phyloP scores from a whole-genome alignment of 2,888 invertebrate genomes.

The Serripes groenlandicus region DNA sequence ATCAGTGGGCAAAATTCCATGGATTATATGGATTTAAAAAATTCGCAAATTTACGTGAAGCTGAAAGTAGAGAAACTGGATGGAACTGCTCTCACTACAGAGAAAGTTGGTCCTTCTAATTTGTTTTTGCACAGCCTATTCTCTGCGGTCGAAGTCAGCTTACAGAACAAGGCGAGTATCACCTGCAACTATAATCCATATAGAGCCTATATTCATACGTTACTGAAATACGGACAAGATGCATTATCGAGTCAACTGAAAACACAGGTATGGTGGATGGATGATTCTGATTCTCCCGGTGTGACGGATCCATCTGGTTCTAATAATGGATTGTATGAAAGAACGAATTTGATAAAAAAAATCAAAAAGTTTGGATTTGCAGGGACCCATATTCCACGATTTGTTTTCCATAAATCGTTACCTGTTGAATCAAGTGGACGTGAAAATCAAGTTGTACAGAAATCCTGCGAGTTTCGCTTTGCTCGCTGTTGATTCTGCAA shows the following conservation, averaged over 20 bases:
- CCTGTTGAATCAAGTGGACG: conserved; percentile 42
- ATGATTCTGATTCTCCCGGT: conserved; percentile 25
- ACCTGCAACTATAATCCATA: conserved; percentile 49
- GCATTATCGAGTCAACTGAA: conserved; percentile 15
- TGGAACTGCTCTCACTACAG: conserved; percentile 18
- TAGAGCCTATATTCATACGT: conserved; percentile 43
- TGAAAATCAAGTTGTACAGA: conserved; percentile 48
- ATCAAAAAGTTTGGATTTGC: conserved; percentile 38
- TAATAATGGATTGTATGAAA: conserved; percentile 41
- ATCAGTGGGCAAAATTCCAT: conserved; percentile 46
- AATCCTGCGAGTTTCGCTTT: conserved; percentile 45
- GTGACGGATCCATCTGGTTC: conserved; percentile 45
- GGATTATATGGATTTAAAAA: conserved; percentile 32
- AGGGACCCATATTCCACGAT: conserved; percentile 58
- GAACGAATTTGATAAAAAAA: conserved; percentile 28
- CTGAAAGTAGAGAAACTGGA: conserved; percentile 36
- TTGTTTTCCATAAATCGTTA: conserved; percentile 54
- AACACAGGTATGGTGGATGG: not conserved
- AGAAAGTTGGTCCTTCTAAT: conserved; percentile 50
- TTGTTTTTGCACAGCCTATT: conserved; percentile 42
- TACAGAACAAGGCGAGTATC: conserved; percentile 37
- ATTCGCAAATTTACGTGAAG: conserved; percentile 48
- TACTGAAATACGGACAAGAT: conserved; percentile 30
- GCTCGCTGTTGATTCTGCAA: conserved; percentile 20
- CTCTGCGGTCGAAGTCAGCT: conserved; percentile 36